Conservation (phyloP, 2,797 vertebrate species). For the Pempheris klunzingeri region DNA sequence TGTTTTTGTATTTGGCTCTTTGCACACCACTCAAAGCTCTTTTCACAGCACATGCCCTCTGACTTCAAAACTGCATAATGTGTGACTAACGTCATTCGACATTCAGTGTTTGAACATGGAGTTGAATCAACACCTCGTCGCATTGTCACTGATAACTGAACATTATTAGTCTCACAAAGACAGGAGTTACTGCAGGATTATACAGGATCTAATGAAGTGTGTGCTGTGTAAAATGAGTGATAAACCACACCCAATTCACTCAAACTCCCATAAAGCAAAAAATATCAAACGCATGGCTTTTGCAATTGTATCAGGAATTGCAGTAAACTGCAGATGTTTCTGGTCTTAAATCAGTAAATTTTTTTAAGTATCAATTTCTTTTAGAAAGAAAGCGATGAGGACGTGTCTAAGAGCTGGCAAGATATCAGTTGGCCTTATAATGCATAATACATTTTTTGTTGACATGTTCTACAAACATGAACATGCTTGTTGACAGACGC, state of each 20-base stretch:
- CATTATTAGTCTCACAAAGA: not conserved
- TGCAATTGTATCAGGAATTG: conserved; percentile 38
- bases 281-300: conserved; percentile 13
- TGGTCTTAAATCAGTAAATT: conserved; percentile 30
- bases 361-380: conserved; percentile 49
- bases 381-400: conserved; percentile 49
- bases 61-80: not conserved
- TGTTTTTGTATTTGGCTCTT: not conserved
- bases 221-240: conserved; percentile 1
- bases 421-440: conserved; percentile 44
- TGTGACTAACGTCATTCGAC: not conserved
- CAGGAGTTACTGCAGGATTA: not conserved
- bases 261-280: conserved; percentile 3
- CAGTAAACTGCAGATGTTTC: conserved; percentile 40
- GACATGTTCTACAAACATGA: conserved; percentile 51
- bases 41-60: not conserved
- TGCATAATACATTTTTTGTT: conserved; percentile 51
- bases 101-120: not conserved
- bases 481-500: conserved; percentile 28
- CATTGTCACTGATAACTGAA: not conserved
- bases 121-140: not conserved
- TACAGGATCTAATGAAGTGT: conserved; percentile 4
- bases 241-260: conserved; percentile 22
- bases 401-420: conserved; percentile 45
- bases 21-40: not conserved